phyloP scores from a whole-genome alignment of 2,888 invertebrate species.

The Drosophila lutescens region DNA sequence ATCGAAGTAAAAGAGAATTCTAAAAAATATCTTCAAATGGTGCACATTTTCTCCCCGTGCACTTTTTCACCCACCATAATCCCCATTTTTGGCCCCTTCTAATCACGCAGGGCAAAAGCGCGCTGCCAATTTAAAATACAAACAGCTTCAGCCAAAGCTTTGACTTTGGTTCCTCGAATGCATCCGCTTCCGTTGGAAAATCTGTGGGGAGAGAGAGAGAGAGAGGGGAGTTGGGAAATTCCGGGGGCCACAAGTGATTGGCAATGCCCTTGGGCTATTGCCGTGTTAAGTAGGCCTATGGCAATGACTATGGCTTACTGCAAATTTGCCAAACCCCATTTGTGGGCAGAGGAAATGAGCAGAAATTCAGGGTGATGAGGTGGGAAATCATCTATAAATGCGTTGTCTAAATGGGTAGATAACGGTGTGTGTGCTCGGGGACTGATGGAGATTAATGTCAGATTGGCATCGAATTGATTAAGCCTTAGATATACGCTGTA shows the following conservation, averaged over 20 bases:
- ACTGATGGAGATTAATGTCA: slow-evolving; percentile 2
- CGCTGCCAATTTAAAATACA: slow-evolving; percentile 78
- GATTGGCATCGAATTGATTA: not conserved
- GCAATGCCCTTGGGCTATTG: slow-evolving; percentile 65
- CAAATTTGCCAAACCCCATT: slow-evolving; percentile 37
- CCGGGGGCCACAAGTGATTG: slow-evolving; percentile 45
- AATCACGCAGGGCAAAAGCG: slow-evolving; percentile 68
- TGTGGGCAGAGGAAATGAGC: slow-evolving; percentile 14
- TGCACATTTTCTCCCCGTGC: not conserved
- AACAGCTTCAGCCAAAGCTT: slow-evolving; percentile 66
- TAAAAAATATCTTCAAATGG: not conserved
- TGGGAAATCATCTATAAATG: slow-evolving; percentile 16
- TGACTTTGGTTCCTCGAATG: slow-evolving; percentile 52
- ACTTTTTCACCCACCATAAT: not conserved
- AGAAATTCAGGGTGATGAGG: slow-evolving; percentile 1
- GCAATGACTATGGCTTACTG: slow-evolving; percentile 30
- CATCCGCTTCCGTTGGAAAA: slow-evolving; percentile 71
- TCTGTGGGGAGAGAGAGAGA: not conserved
- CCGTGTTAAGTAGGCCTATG: slow-evolving; percentile 53
- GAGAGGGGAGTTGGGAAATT: slow-evolving; percentile 1
- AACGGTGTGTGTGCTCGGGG: not conserved
- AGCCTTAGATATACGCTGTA: not conserved
- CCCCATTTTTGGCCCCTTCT: slow-evolving; percentile 1
- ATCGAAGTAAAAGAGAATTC: too few species aligned
- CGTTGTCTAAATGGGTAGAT: slow-evolving; percentile 7